These are phyloP conservation scores for Salminus brasiliensis DNA, from an alignment of 2,113 vertebrate species.

Conservation along the genomic window DNA sequence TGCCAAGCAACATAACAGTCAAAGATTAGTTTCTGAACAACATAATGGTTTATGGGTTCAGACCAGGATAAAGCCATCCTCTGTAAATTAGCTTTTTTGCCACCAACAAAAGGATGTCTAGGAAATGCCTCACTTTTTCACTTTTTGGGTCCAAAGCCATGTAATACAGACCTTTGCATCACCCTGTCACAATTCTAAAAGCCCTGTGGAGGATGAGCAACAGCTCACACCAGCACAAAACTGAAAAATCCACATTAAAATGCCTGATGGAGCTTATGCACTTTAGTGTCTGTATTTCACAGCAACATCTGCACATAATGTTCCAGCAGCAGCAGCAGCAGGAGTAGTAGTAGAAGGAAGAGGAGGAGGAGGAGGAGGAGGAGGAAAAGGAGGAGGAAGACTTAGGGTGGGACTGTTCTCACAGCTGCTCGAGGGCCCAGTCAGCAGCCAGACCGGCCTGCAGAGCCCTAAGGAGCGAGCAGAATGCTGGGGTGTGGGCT, in stretches of 20 bases:
- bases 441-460: conserved; percentile 29
- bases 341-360: conserved; percentile 35
- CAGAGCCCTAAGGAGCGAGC: conserved; percentile 33
- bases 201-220: not conserved
- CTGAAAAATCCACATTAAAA: not conserved
- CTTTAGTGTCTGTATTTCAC: conserved; percentile 30
- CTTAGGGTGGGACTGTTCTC: conserved; percentile 45
- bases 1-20: not conserved
- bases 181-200: not conserved
- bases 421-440: conserved; percentile 49
- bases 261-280: conserved; percentile 19
- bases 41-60: not conserved
- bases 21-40: not conserved
- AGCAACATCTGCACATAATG: conserved; percentile 56
- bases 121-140: too few relatives aligned
- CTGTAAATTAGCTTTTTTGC: too few relatives aligned
- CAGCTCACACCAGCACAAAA: not conserved
- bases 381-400: conserved; percentile 38
- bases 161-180: not conserved
- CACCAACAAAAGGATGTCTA: not conserved
- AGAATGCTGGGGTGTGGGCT: conserved; percentile 47
- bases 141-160: not conserved
- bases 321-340: conserved; percentile 39
- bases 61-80: not conserved
- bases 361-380: conserved; percentile 36